Evolutionary conservation across 1,140 invertebrate genomes (phyloP).

Genomic region (Drosophila pseudoananassae): DNA sequence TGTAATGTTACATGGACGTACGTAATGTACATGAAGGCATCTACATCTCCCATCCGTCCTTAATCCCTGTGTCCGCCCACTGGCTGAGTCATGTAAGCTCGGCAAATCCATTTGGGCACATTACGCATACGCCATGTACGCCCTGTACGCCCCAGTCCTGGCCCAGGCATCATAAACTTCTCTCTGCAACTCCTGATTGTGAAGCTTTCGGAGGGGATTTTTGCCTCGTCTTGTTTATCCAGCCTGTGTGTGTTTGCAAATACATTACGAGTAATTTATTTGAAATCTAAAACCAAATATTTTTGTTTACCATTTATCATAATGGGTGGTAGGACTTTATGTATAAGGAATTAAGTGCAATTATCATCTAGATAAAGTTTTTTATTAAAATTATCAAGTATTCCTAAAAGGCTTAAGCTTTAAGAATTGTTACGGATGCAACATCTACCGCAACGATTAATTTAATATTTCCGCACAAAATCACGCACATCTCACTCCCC

Average conservation of each 20-base stretch:
- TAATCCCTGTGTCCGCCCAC: conserved; percentile 3
- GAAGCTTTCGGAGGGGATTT: conserved; percentile 9
- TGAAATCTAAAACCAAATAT: conserved; percentile 8
- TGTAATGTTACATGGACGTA: conserved; percentile 12
- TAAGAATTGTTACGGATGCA: background rate
- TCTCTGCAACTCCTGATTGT: conserved; percentile 8
- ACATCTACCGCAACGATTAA: conserved; percentile 20
- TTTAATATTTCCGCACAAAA: conserved; percentile 45
- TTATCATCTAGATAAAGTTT: background rate
- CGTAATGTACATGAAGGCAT: conserved; percentile 1
- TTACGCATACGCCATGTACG: conserved; percentile 68
- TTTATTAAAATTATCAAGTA: no score
- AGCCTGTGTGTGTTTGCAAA: conserved; percentile 9
- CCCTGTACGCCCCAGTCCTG: background rate
- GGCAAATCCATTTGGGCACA: conserved; percentile 52
- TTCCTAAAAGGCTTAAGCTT: background rate
- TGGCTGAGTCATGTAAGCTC: conserved; percentile 20
- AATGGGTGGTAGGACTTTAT: background rate
- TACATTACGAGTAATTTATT: conserved; percentile 16
- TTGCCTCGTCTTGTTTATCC: conserved; percentile 3
- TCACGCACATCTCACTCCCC: conserved; percentile 36
- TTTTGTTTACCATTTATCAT: conserved; percentile 7
- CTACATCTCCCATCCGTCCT: background rate
- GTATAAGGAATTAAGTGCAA: background rate
- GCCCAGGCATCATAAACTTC: conserved; percentile 26